Conservation (phyloP, 2,113 vertebrate genomes). For the Coryphaenoides rupestris region DNA sequence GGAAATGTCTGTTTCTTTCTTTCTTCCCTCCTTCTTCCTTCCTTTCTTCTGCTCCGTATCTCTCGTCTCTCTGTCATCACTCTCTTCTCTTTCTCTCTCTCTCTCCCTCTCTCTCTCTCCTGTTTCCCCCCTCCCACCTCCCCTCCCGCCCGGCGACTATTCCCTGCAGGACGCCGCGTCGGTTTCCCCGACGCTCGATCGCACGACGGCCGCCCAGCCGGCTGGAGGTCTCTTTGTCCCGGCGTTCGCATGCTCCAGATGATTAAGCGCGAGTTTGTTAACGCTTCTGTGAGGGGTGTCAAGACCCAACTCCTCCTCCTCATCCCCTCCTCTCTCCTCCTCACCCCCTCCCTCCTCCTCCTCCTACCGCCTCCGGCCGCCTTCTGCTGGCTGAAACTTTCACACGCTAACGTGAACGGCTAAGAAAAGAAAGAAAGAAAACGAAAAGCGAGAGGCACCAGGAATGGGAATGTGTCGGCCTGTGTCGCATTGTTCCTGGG, state of each 20-base stretch:
- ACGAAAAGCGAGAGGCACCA: slow-evolving; percentile 20
- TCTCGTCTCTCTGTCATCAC: too few relatives aligned
- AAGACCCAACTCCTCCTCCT: slow-evolving; percentile 37
- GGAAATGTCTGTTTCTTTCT: too few relatives aligned
- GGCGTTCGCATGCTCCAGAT: slow-evolving; percentile 65
- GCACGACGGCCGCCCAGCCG: too few relatives aligned
- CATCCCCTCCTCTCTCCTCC: too few relatives aligned
- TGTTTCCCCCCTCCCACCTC: slow-evolving; percentile 67
- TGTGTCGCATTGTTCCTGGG: slow-evolving; percentile 58
- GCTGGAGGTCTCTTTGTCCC: slow-evolving; percentile 75
- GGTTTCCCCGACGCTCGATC: too few relatives aligned
- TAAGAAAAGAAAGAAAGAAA: slow-evolving; percentile 4
- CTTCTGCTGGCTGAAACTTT: slow-evolving; percentile 69
- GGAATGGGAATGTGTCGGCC: slow-evolving; percentile 41
- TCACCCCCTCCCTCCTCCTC: too few relatives aligned
- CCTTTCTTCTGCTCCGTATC: too few relatives aligned
- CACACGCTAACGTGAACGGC: slow-evolving; percentile 60
- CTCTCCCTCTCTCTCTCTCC: slow-evolving; percentile 39
- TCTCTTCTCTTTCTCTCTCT: slow-evolving; percentile 23
- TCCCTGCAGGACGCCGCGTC: too few relatives aligned
- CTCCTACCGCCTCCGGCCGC: too few relatives aligned
- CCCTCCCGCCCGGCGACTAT: slow-evolving; percentile 61
- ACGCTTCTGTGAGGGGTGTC: slow-evolving; percentile 69
- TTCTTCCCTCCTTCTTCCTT: slow-evolving; percentile 10
- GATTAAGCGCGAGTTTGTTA: slow-evolving; percentile 77